phyloP scores from a whole-genome alignment of 1,140 invertebrate species.

The Oscheius sp. region DNA sequence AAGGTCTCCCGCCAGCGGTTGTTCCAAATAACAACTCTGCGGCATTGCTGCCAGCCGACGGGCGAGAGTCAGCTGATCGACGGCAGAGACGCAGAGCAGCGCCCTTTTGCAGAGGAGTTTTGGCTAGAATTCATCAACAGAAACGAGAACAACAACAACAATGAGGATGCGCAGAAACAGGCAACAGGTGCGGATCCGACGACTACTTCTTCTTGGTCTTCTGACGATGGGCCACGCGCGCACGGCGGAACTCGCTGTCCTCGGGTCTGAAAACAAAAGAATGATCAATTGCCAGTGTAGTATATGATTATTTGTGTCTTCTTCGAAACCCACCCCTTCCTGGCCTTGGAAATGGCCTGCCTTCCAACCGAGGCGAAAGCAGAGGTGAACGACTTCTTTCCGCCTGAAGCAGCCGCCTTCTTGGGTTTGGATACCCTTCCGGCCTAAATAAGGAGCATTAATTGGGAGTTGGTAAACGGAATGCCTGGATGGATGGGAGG shows the following conservation, averaged over 20 bases:
- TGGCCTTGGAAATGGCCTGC: slow-evolving; percentile 4
- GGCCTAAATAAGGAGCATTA: slow-evolving; percentile 43
- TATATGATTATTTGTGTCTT: background rate
- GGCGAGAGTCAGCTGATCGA: too few species aligned
- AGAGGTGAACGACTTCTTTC: slow-evolving; percentile 33
- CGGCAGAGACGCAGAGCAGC: too few species aligned
- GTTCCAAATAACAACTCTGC: too few species aligned
- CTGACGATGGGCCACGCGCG: slow-evolving; percentile 33
- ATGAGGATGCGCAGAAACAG: too few species aligned
- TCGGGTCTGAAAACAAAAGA: slow-evolving; percentile 36
- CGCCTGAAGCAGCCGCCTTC: background rate
- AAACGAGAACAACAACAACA: background rate
- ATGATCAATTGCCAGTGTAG: background rate
- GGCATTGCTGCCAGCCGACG: too few species aligned
- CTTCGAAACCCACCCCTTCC: background rate
- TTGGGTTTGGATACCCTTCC: background rate
- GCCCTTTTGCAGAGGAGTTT: too few species aligned
- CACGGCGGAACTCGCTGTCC: slow-evolving; percentile 49
- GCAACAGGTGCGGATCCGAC: background rate
- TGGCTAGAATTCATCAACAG: background rate
- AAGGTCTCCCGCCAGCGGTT: too few species aligned
- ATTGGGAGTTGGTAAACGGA: background rate
- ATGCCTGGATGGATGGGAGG: background rate
- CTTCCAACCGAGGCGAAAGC: slow-evolving; percentile 16
- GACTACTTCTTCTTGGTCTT: slow-evolving; percentile 21